Base-by-base conservation (phyloP, 2,113 vertebrate genomes). In the Mesocricetus auratus region DNA sequence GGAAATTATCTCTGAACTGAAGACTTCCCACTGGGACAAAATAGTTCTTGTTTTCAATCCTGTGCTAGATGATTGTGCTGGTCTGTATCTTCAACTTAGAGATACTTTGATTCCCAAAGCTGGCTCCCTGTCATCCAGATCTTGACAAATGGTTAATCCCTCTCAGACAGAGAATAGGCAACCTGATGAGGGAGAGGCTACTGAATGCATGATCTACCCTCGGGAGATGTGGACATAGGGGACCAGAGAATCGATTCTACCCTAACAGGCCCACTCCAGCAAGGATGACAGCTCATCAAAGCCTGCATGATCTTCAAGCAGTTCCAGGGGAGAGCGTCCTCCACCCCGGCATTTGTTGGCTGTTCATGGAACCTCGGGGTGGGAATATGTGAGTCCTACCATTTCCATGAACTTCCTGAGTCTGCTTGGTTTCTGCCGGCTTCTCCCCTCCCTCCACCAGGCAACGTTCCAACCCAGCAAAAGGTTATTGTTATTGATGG, bases 131-230 rank as follows among this genome's bases (percentile, higher is more conserved):
- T 22, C 31, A 6, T 4, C 66, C 16, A 0, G 1, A 0, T 21
- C 50, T 45, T 26, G 9, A 4, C 0, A 1, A 50, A 0, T 0
- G 6, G 78, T 10, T 4, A 0, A 1, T 11, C 5, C 36, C 13
- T 68, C 22, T 68, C 36, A 19, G 4, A 17, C 4, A 24, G 7
- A 29, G 33, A 47, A 10, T 17, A 10, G 19, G 36, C 26, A 62
- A 64, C 24, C 68, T 69, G 73, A 42, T 50, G 58, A 79, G 60
- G 19, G 11, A 69, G 22, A 4, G 1, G 7, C 64, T 53, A 5
- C 9, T 45, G 12, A 16, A 15, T 39, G 4, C 42, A 21, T 71
- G 66, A 29, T 33, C 26, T 71, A 21, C 36, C 66, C 36, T 17
- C 33, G 50, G 47, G 47, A 71, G 47, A 39, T 39, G 5, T 1